These are phyloP conservation scores for Busseola fusca DNA, from an alignment of 2,888 invertebrate species.

Conservation along the genomic window DNA sequence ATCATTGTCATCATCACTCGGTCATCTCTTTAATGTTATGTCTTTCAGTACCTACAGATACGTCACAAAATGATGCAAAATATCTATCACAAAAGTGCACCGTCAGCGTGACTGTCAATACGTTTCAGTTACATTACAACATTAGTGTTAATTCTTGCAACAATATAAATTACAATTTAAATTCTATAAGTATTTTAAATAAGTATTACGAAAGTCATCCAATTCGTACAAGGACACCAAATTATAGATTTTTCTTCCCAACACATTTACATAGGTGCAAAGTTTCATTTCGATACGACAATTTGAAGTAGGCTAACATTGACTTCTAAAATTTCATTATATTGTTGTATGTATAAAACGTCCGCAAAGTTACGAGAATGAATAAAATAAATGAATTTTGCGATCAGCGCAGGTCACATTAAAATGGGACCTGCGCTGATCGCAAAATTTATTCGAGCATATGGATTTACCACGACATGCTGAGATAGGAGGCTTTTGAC, in stretches of 20 bases:
- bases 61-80: conserved; percentile 13
- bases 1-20: too few relatives aligned
- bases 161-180: background rate
- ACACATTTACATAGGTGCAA: too few relatives aligned
- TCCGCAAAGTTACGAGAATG: background rate
- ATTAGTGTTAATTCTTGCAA: conserved; percentile 13
- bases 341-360: too few relatives aligned
- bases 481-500: too few relatives aligned
- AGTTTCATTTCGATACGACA: too few relatives aligned
- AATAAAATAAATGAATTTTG: conserved; percentile 22
- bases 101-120: background rate
- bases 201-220: conserved; percentile 24
- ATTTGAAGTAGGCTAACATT: too few relatives aligned
- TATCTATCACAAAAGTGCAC: background rate
- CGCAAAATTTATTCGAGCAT: too few relatives aligned
- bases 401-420: background rate
- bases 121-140: background rate
- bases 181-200: background rate
- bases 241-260: too few relatives aligned
- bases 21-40: background rate
- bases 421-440: too few relatives aligned
- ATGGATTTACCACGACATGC: background rate
- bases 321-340: too few relatives aligned
- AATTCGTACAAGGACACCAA: conserved; percentile 25
- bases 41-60: background rate